Evolutionary conservation across 2,113 vertebrate genomes (phyloP).

Genomic region (Bungarus multicinctus): DNA sequence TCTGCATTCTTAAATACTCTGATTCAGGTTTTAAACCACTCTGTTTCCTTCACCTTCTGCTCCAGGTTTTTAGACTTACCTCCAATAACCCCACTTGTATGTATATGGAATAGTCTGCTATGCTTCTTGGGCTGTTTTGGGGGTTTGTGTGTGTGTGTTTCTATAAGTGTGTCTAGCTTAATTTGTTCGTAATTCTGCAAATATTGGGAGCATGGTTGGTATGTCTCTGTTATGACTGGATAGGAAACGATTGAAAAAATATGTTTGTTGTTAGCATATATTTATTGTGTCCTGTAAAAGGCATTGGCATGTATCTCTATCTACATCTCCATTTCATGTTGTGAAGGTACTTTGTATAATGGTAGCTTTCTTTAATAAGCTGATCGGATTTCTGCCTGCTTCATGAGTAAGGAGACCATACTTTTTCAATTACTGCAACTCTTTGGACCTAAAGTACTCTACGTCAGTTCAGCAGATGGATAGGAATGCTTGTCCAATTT

Average conservation of each 20-base stretch:
- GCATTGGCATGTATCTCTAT: background rate
- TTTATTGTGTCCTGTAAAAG: background rate
- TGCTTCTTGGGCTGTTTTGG: background rate
- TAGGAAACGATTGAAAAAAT: background rate
- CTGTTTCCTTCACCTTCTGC: background rate
- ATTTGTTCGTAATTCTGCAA: background rate
- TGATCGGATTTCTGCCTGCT: background rate
- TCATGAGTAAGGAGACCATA: background rate
- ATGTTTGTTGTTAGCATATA: background rate
- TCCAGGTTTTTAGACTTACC: background rate
- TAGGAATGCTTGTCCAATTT: background rate
- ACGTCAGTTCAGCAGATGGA: background rate
- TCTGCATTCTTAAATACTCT: background rate
- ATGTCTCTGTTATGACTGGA: background rate
- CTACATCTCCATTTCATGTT: background rate
- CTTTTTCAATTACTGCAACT: background rate
- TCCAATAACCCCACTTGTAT: background rate
- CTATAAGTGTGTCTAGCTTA: background rate
- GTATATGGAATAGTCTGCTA: background rate
- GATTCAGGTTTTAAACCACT: background rate
- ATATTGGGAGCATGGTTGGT: background rate
- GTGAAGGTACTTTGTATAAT: background rate
- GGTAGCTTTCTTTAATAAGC: background rate
- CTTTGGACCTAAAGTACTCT: background rate
- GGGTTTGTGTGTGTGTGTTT: background rate